These are phyloP conservation scores for Tenthredo notha DNA, from an alignment of 2,888 invertebrate species.

Conservation along the genomic window DNA sequence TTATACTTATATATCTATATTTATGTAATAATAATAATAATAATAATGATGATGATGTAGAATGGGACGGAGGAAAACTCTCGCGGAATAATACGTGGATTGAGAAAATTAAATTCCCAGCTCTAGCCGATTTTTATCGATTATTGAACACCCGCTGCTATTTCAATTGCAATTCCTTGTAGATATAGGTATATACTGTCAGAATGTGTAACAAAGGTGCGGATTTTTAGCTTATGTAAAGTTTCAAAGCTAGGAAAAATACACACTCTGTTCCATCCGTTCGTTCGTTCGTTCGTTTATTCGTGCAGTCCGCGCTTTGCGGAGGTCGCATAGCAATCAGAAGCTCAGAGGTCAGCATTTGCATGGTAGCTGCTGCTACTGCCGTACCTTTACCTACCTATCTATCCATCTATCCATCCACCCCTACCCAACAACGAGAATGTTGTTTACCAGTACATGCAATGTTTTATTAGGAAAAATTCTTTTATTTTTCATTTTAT, in stretches of 20 bases:
- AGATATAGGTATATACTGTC: neutral
- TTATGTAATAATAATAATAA: too few relatives aligned
- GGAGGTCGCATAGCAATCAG: conserved; percentile 36
- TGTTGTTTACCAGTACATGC: neutral
- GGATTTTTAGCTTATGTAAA: neutral
- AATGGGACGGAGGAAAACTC: neutral
- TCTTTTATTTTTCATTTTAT: neutral
- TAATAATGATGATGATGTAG: neutral
- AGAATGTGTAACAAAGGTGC: conserved; percentile 14
- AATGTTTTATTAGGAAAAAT: conserved; percentile 25
- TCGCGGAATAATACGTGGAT: neutral
- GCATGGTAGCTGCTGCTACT: neutral
- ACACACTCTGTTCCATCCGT: neutral
- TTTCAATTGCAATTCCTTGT: conserved; percentile 2
- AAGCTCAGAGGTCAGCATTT: conserved; percentile 23
- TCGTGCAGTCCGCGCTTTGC: neutral
- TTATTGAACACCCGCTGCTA: conserved; percentile 1
- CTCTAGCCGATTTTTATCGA: neutral
- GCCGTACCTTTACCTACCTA: neutral
- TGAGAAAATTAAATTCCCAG: neutral
- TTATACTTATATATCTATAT: too few relatives aligned
- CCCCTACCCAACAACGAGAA: neutral
- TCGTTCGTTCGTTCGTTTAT: conserved; percentile 1
- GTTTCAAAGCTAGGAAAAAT: conserved; percentile 14
- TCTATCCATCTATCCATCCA: neutral